phyloP scores from a whole-genome alignment of 2,113 vertebrate species.

The Desmodus rotundus region DNA sequence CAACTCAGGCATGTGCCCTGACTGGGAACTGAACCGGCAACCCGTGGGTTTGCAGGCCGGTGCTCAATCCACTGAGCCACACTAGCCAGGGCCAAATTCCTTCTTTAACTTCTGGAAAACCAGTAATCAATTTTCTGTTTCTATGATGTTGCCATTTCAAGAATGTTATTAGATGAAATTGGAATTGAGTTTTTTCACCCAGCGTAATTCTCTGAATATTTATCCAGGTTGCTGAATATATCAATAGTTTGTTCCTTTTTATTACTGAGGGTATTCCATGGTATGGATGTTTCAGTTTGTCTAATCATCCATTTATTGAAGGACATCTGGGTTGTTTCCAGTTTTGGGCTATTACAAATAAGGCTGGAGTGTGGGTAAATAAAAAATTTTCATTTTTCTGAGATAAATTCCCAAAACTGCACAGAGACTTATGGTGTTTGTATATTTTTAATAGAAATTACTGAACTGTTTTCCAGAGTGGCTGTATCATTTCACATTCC shows the following conservation, averaged over 20 bases:
- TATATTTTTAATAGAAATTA: not conserved
- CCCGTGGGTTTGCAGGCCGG: too few relatives aligned
- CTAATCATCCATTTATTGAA: not conserved
- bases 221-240: not conserved
- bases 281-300: not conserved
- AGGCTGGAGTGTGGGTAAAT: not conserved
- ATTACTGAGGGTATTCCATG: not conserved
- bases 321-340: not conserved
- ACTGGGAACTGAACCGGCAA: too few relatives aligned
- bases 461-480: not conserved
- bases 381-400: not conserved
- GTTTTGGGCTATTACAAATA: not conserved
- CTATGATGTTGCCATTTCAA: not conserved
- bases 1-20: too few relatives aligned
- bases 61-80: too few relatives aligned
- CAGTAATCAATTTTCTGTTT: not conserved
- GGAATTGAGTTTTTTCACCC: not conserved
- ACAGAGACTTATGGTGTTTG: not conserved
- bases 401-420: not conserved
- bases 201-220: not conserved
- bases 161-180: not conserved
- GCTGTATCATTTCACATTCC: not conserved
- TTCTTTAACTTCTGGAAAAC: not conserved
- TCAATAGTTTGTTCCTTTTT: not conserved
- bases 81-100: not conserved